Evolutionary conservation across 2,888 invertebrate species (phyloP), one percentile per base, ranked within the genome.

Genomic region (Altica lythri): DNA sequence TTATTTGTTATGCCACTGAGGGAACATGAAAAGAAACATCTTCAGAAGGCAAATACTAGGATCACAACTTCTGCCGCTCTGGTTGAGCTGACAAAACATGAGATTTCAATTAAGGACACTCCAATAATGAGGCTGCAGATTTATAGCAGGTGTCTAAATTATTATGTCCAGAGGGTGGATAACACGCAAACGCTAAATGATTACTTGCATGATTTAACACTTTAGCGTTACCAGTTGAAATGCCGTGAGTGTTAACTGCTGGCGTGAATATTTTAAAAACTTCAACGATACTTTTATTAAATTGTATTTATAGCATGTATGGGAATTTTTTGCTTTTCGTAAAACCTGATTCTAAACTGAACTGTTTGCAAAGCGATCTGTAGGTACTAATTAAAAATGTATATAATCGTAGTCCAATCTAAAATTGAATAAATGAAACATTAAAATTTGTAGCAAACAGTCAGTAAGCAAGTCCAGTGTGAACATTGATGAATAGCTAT

Each of bases 61-160:
- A 49, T 40, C 27, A 42, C 49, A 40, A 49, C 22, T 68, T 22
- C 17, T 40, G 40, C 40, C 49, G 40, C 40, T 40, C 17, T 40
- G 40, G 40, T 40, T 22, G 68, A 66, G 66, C 70, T 65, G 68
- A 69, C 66, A 77, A 78, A 79, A 81, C 81, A 81, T 78, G 80
- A 80, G 77, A 81, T 80, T 81, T 81, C 81, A 81, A 81, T 81
- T 81, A 81, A 81, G 80, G 77, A 81, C 80, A 80, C 76, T 74
- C 78, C 78, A 77, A 78, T 80, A 81, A 81, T 80, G 80, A 80
- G 79, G 74, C 65, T 63, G 70, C 70, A 73, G 73, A 75, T 75
- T 75, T 75, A 75, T 74, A 67, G 67, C 64, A 64, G 63, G 60
- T 64, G 66, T 43, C 66, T 66, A 48, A 66, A 66, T 68, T 68